phyloP scores from a whole-genome alignment of 2,113 vertebrate genomes.

The Colaptes auratus region DNA sequence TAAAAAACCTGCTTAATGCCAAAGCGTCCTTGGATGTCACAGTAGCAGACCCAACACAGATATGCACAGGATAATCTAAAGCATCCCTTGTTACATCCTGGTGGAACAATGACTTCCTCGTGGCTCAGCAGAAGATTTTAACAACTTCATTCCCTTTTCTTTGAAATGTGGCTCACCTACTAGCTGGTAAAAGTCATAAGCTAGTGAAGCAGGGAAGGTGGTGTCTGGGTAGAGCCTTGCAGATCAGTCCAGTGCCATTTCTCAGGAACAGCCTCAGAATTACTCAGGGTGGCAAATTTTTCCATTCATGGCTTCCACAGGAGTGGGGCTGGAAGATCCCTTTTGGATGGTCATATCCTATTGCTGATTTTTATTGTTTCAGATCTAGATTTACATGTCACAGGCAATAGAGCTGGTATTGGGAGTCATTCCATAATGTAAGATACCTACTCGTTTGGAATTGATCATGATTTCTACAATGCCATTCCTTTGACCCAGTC shows the following conservation, averaged over 20 bases:
- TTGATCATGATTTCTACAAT: not conserved
- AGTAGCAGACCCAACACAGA: not conserved
- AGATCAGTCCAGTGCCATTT: not conserved
- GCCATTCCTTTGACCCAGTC: not conserved
- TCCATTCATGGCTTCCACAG: fast-evolving
- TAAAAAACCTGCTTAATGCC: not conserved
- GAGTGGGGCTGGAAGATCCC: not conserved
- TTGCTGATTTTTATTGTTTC: not conserved
- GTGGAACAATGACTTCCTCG: not conserved
- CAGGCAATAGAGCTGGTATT: not conserved
- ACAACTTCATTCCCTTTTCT: not conserved
- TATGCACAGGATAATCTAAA: not conserved
- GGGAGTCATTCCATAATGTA: not conserved
- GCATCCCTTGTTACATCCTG: not conserved
- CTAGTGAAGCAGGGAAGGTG: not conserved
- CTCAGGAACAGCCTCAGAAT: not conserved
- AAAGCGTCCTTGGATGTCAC: not conserved
- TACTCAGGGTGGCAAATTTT: not conserved
- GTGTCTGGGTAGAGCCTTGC: not conserved
- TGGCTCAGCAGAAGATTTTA: not conserved
- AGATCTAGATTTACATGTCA: not conserved
- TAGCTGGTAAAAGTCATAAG: not conserved
- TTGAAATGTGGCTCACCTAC: not conserved
- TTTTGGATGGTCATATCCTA: not conserved
- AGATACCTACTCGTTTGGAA: not conserved